Percentiles rank a stretch among this genome's conserved stretches.
Evolutionary conservation across 2,113 vertebrate species (phyloP).

Genomic region (Paradoxurus hermaphroditus): DNA sequence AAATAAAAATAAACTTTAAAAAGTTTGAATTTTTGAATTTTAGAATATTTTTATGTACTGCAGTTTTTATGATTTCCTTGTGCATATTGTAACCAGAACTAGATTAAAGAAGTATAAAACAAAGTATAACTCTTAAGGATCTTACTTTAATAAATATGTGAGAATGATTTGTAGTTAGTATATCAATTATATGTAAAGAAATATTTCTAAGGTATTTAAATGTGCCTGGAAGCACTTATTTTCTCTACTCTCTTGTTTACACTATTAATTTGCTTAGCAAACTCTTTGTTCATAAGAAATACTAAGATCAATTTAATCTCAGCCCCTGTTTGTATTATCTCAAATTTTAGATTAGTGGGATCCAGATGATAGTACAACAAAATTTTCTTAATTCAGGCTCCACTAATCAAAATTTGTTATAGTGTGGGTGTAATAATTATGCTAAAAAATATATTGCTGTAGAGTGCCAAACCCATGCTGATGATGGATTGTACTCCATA

Average conservation of each 20-base stretch:
- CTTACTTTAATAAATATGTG: constrained; percentile 6
- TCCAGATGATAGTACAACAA: constrained; percentile 12
- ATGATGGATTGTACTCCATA: not conserved
- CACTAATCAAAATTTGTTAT: not conserved
- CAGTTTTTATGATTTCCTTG: not conserved
- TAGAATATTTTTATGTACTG: constrained; percentile 17
- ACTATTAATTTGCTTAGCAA: constrained; percentile 29
- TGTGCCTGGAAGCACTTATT: not conserved
- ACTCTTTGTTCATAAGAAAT: not conserved
- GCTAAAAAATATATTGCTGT: not conserved
- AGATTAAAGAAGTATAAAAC: not conserved
- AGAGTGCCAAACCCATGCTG: not conserved
- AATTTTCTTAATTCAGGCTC: not conserved
- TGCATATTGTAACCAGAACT: not conserved
- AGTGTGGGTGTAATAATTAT: not conserved
- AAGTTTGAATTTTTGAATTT: not conserved
- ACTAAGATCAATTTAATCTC: not conserved
- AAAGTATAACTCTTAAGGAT: not conserved
- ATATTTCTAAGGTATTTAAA: constrained; percentile 12
- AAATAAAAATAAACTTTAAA: no score
- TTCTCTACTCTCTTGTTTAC: constrained; percentile 2
- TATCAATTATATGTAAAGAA: not conserved
- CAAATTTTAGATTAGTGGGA: constrained; percentile 18
- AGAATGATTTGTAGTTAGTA: constrained; percentile 1
- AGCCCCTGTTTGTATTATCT: not conserved